Evolutionary conservation across 2,113 vertebrate genomes (phyloP).

Genomic region (Sula dactylatra): DNA sequence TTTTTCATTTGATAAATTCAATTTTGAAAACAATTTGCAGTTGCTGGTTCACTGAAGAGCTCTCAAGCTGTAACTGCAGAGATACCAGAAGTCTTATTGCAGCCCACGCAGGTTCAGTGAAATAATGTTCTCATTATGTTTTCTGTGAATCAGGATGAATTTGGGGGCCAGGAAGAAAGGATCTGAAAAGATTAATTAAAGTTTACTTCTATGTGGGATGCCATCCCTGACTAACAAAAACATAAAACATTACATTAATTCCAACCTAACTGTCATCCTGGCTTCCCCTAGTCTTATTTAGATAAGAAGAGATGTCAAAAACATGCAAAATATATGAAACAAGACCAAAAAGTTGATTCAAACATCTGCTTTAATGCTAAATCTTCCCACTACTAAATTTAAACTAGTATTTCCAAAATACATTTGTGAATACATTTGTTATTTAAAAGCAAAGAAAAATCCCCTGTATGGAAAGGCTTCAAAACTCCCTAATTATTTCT

Average conservation of each 20-base stretch:
- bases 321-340: not conserved
- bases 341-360: not conserved
- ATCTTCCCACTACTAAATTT: conserved; percentile 5
- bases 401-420: conserved; percentile 53
- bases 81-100: not conserved
- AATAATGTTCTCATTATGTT: not conserved
- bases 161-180: not conserved
- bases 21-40: not conserved
- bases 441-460: conserved; percentile 38
- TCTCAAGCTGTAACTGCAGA: not conserved
- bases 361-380: not conserved
- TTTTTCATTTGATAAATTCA: not conserved
- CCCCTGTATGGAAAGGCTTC: not conserved
- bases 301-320: not conserved
- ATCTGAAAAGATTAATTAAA: not conserved
- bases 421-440: not conserved
- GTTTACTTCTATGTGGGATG: not conserved
- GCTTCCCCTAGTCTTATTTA: not conserved
- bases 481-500: conserved; percentile 42
- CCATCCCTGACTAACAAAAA: not conserved
- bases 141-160: not conserved
- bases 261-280: not conserved
- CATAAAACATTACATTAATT: not conserved
- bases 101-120: not conserved
- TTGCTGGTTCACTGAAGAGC: not conserved